Evolutionary conservation across 2,113 vertebrate genomes (phyloP).

Genomic region (Trochalopteron elliotii): DNA sequence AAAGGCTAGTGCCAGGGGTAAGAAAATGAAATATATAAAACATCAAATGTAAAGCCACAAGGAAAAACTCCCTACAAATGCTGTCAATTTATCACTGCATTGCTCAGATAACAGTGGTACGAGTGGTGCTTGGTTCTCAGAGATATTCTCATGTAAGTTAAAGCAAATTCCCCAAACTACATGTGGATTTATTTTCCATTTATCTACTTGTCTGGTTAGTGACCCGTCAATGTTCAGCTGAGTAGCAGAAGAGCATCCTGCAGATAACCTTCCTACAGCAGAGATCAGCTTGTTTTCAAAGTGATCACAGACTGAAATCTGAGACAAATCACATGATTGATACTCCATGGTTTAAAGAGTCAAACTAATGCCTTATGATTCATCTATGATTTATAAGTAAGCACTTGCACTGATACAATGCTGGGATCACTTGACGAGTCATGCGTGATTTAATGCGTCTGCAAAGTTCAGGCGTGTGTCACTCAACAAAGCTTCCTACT

Average conservation of each 20-base stretch:
- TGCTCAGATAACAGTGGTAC: neutral
- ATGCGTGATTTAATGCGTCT: neutral
- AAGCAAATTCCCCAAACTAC: neutral
- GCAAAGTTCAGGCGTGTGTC: neutral
- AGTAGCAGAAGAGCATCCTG: neutral
- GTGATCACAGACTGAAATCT: neutral
- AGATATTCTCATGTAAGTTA: neutral
- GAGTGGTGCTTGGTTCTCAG: neutral
- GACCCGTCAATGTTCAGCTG: neutral
- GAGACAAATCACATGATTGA: slow-evolving; percentile 28
- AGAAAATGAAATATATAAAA: neutral
- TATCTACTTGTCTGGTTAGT: neutral
- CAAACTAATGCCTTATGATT: slow-evolving; percentile 3
- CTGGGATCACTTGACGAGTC: neutral
- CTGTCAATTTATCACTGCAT: neutral
- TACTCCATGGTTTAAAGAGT: neutral
- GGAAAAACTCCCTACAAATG: neutral
- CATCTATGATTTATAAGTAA: slow-evolving; percentile 2
- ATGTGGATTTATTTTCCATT: neutral
- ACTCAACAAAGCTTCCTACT: neutral
- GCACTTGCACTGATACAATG: neutral
- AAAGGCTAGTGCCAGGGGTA: neutral
- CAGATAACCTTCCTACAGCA: neutral
- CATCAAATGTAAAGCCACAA: neutral
- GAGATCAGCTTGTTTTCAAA: neutral